Base-by-base conservation (phyloP, 1,140 invertebrate species). In the Drepana arcuata region DNA sequence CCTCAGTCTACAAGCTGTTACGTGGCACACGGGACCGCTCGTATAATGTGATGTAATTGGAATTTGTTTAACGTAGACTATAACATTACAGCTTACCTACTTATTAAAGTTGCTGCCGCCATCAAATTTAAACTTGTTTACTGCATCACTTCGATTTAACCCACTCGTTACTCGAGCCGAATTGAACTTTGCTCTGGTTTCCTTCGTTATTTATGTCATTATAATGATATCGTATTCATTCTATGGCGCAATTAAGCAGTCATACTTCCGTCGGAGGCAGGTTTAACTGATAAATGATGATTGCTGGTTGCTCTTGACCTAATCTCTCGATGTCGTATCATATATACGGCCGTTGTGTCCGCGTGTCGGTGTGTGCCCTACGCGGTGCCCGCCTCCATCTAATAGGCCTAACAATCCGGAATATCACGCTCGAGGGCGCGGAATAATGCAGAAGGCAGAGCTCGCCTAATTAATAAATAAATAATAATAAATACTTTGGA, bases 11-110 rank as follows among this genome's bases (percentile, higher is more conserved):
- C 57, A 23, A 53, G 41, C 41, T 54, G 44, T 67, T 66, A 61
- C 56, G 57, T 58, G 41, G 33, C 50, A 39, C 51, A 49, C 32
- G 35, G 42, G 31, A 41, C 38, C 41, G 45, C 48, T 73, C 64
- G 60, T 56, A 58, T 73, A 72, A 72, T 65, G 46, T 67, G 56
- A 72, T 64, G 65, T 65, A 66, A 67, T 60, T 51, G 53, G 53
- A 53, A 47, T 57, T 57, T 39, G 34, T 54, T 54, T 21, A 37
- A 37, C 4, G 4, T 21, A 21, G 4, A 21, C 18, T 21, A 5
- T 21, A 21, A 21, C 18, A 21, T 21, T 21, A 21, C 18, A 21
- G 18, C 4, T 21, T 21, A 5, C 31, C 15, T 29, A 18, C 16
- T 41, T 41, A 33, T 34, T 24, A 41, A 27, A 41, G 32, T 34